Conservation (phyloP, 2,113 vertebrate genomes). For the Circaetus gallicus region DNA sequence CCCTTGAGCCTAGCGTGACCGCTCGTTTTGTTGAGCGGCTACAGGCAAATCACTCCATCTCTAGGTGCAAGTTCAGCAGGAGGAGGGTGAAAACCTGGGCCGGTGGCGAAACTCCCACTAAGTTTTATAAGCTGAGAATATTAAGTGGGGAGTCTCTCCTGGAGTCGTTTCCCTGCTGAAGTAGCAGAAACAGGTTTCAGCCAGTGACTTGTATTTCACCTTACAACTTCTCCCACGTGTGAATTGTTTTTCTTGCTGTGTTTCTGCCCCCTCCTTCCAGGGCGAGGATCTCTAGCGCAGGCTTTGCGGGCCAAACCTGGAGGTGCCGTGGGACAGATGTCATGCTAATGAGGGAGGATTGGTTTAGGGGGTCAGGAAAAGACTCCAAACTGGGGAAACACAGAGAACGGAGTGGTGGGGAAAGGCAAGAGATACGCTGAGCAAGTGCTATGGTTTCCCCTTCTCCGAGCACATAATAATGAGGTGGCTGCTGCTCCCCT, state of each 20-base stretch:
- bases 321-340: not conserved
- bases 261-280: conserved; percentile 2
- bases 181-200: conserved; percentile 41
- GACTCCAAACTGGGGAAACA: not conserved
- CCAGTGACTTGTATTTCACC: conserved; percentile 32
- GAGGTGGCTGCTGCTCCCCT: not conserved
- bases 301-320: not conserved
- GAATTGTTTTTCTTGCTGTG: conserved; percentile 19
- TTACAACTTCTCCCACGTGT: conserved; percentile 27
- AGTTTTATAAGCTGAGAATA: conserved; percentile 13
- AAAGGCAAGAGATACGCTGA: not conserved
- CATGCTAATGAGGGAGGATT: conserved; percentile 5
- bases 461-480: not conserved
- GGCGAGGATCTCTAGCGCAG: not conserved
- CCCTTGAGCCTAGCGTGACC: not conserved
- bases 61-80: conserved; percentile 45
- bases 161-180: not conserved
- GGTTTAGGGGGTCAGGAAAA: not conserved
- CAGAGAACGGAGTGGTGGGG: not conserved
- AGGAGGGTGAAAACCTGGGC: not conserved
- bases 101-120: not conserved
- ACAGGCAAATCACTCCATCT: not conserved
- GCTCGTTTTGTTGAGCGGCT: fast-evolving
- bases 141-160: conserved; percentile 14
- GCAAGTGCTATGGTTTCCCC: not conserved